These are phyloP conservation scores for Thaleichthys pacificus DNA, from an alignment of 2,797 vertebrate genomes.

Conservation along the genomic window DNA sequence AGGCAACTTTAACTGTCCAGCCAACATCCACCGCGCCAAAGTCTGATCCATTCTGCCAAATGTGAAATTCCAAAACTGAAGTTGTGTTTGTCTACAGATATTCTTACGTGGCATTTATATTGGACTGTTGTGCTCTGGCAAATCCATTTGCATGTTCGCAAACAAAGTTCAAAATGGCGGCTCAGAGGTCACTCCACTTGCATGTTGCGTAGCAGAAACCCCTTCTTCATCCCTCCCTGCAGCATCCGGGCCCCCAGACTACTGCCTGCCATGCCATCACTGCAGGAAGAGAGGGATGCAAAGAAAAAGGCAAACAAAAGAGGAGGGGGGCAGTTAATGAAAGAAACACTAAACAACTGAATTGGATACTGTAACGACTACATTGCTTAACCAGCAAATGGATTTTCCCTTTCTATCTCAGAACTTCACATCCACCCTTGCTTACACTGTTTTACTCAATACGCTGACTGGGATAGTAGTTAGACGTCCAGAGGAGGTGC, in stretches of 20 bases:
- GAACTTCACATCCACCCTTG: neutral
- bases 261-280: conserved; percentile 60
- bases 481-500: neutral
- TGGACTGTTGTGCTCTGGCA: conserved; percentile 34
- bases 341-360: neutral
- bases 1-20: conserved; percentile 58
- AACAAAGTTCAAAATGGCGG: conserved; percentile 9
- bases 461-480: neutral
- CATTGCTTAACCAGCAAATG: too few relatives aligned
- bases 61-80: conserved; percentile 1
- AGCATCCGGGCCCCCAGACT: conserved; percentile 73
- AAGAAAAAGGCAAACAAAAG: neutral
- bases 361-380: neutral
- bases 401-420: too few relatives aligned
- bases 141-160: too few relatives aligned
- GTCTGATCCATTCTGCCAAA: neutral
- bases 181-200: conserved; percentile 62
- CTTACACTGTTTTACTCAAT: neutral
- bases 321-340: neutral
- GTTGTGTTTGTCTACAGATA: conserved; percentile 21
- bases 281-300: conserved; percentile 23
- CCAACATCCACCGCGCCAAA: conserved; percentile 30
- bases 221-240: conserved; percentile 68
- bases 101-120: conserved; percentile 43
- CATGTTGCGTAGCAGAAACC: conserved; percentile 69